Evolutionary conservation across 2,888 invertebrate species (phyloP), one percentile per base, ranked within the genome.

Genomic region (Drosophila neonasuta): DNA sequence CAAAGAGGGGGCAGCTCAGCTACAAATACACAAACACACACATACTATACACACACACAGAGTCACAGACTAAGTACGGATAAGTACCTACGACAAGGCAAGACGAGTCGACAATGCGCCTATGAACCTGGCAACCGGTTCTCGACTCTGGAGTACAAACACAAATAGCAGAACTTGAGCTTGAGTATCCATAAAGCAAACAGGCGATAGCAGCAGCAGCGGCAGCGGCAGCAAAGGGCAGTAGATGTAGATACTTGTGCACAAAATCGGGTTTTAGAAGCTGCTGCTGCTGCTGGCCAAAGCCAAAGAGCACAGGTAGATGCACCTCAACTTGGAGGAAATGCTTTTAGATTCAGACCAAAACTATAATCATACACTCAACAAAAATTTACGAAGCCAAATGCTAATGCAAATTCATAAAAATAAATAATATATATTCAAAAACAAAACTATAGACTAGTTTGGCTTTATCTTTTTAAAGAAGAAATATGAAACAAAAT

Each of bases 61-160:
- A 32, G 46, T 24, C 29, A 24, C 29, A 70, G 59, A 39, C 68
- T 77, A 74, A 77, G 73, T 76, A 71, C 62, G 42, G 59, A 36
- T 71, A 71, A 73, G 72, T 74, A 77, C 77, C 64, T 74, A 77
- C 52, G 69, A 68, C 68, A 60, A 70, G 64, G 64, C 75, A 70
- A 70, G 71, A 48, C 64, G 55, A 61, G 55, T 44, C 57, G 59
- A 77, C 67, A 77, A 86, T 70, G 82, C 85, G 85, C 81, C 87
- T 85, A 85, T 85, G 82, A 85, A 86, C 81, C 46, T 77, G 80
- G 71, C 77, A 82, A 82, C 81, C 81, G 81, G 81, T 82, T 81
- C 58, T 65, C 50, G 36, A 29, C 78, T 77, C 52, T 55, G 64
- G 63, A 66, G 62, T 65, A 77, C 64, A 72, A 77, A 77, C 52